Conservation (phyloP, 1,140 invertebrate genomes). For the Danaus melanippus region DNA sequence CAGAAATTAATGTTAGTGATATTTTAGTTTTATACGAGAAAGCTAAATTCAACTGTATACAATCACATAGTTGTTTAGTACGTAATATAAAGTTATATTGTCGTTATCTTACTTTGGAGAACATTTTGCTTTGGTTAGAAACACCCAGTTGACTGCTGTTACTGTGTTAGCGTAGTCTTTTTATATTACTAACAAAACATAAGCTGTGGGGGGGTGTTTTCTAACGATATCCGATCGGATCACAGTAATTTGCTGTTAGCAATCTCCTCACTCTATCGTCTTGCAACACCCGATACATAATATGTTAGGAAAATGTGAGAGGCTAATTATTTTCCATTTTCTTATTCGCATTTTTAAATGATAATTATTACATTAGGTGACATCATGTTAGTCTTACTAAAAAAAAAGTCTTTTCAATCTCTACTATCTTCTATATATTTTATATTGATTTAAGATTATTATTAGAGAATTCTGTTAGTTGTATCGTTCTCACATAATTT, state of each 20-base stretch:
- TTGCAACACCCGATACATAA: constrained; percentile 56
- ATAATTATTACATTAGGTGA: no score
- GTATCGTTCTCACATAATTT: no score
- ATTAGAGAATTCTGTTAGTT: no score
- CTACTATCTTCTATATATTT: not conserved
- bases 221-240: constrained; percentile 65
- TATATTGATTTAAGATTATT: no score
- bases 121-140: constrained; percentile 59
- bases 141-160: constrained; percentile 57
- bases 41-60: no score
- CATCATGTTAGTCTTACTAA: constrained; percentile 1
- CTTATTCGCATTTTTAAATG: no score
- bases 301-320: constrained; percentile 60
- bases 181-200: constrained; percentile 70
- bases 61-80: no score
- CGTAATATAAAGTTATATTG: constrained; percentile 14
- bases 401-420: constrained; percentile 19
- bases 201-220: constrained; percentile 50
- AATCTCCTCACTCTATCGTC: constrained; percentile 61
- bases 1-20: constrained; percentile 8
- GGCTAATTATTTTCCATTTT: constrained; percentile 14
- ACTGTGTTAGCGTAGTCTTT: constrained; percentile 57
- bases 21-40: no score
- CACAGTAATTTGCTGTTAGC: constrained; percentile 62
- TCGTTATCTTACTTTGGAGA: constrained; percentile 49